These are phyloP conservation scores for Oophaga sylvatica DNA, from an alignment of 2,797 vertebrate genomes.

Conservation along the genomic window DNA sequence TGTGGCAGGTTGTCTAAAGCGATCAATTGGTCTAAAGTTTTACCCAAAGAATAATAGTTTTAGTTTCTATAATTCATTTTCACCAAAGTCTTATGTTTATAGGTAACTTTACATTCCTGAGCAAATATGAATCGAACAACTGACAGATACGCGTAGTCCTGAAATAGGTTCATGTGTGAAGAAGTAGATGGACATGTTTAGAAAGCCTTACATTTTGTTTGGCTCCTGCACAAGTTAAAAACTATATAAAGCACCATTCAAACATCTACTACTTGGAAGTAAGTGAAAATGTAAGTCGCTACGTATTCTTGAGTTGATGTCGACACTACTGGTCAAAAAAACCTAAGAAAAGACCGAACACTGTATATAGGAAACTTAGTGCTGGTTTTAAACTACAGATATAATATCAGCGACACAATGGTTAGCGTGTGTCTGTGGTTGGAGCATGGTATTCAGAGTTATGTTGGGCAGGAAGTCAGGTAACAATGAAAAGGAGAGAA, in stretches of 20 bases:
- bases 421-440: conserved; percentile 66
- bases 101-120: no score
- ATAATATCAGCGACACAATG: conserved; percentile 19
- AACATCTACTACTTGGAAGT: no score
- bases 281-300: not conserved
- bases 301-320: not conserved
- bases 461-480: conserved; percentile 68
- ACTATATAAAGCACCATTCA: no score
- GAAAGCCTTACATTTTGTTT: not conserved
- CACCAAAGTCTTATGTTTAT: no score
- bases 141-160: no score
- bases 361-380: not conserved
- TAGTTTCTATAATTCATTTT: no score
- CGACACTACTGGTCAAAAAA: not conserved
- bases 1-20: no score
- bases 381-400: not conserved
- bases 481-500: conserved; percentile 57
- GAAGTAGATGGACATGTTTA: not conserved
- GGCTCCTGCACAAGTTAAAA: not conserved
- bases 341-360: not conserved
- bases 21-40: no score
- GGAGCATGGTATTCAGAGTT: conserved; percentile 20
- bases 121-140: no score
- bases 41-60: no score
- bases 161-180: not conserved